phyloP scores from a whole-genome alignment of 2,113 vertebrate genomes.

The Phainopepla nitens region DNA sequence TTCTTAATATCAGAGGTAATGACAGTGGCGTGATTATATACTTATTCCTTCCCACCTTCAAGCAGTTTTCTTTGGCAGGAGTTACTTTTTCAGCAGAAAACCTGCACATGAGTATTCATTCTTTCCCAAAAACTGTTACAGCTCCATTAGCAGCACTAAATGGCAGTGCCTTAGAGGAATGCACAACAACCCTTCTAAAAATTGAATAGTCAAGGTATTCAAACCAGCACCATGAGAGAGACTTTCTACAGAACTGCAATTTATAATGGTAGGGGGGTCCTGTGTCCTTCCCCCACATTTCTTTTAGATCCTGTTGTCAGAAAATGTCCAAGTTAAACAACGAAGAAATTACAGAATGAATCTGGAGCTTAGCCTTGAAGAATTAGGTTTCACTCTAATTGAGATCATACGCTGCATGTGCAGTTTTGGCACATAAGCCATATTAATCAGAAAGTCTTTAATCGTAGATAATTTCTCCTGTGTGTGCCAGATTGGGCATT shows the following conservation, averaged over 20 bases:
- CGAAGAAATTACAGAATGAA: constrained; percentile 76
- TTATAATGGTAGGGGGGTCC: constrained; percentile 17
- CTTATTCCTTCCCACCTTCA: constrained; percentile 74
- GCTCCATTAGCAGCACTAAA: constrained; percentile 63
- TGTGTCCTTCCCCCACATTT: not conserved
- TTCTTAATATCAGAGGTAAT: constrained; percentile 76
- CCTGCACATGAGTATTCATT: constrained; percentile 65
- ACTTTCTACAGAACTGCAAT: constrained; percentile 62
- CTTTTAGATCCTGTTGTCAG: constrained; percentile 72
- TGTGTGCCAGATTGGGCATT: constrained; percentile 72
- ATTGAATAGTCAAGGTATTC: constrained; percentile 50
- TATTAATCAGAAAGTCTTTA: constrained; percentile 86
- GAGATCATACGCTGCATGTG: constrained; percentile 86
- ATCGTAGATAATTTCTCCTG: constrained; percentile 77
- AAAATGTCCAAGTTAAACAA: constrained; percentile 84
- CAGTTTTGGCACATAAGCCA: constrained; percentile 79
- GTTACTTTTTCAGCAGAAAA: constrained; percentile 54
- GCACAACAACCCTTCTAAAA: constrained; percentile 31
- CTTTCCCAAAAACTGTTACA: constrained; percentile 70
- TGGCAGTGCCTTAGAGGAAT: constrained; percentile 47
- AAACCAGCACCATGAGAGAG: constrained; percentile 11
- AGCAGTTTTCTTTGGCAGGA: constrained; percentile 72
- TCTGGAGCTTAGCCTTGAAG: constrained; percentile 77
- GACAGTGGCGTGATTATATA: constrained; percentile 75
- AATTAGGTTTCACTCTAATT: constrained; percentile 87